Percentiles rank a stretch among this genome's conserved stretches.
These are phyloP conservation scores for Glyptemys insculpta DNA, from an alignment of 2,797 vertebrate genomes.

Conservation along the genomic window DNA sequence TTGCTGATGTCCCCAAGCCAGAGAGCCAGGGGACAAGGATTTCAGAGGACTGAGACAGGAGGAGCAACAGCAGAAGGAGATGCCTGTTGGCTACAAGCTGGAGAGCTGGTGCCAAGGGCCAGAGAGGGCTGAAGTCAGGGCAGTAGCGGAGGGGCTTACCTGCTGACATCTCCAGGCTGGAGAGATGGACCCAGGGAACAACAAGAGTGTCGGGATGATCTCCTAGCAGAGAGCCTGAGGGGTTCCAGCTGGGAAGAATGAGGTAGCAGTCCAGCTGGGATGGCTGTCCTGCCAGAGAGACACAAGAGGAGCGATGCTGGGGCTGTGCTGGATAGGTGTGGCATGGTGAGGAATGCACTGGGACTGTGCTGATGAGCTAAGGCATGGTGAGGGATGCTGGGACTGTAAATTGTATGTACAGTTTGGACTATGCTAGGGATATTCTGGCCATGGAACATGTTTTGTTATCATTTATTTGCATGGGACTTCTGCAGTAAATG, in stretches of 20 bases:
- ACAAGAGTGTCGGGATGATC: background rate
- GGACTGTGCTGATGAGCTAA: too few relatives aligned
- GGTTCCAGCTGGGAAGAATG: background rate
- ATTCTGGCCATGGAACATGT: too few relatives aligned
- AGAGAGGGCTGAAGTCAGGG: background rate
- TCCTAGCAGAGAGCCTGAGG: background rate
- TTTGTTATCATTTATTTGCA: too few relatives aligned
- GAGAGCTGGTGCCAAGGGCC: background rate
- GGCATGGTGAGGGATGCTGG: too few relatives aligned
- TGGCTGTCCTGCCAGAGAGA: background rate
- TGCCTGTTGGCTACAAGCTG: background rate
- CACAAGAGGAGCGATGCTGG: background rate
- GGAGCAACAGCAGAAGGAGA: background rate
- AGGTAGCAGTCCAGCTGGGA: background rate
- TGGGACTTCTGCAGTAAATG: too few relatives aligned
- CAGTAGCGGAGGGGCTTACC: background rate
- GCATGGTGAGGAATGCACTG: too few relatives aligned
- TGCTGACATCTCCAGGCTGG: background rate
- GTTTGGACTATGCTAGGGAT: too few relatives aligned
- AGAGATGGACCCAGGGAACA: background rate
- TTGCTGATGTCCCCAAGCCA: background rate
- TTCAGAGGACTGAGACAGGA: background rate
- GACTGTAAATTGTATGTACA: too few relatives aligned
- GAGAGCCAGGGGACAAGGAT: background rate
- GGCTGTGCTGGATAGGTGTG: background rate